Conservation (phyloP, 2,113 vertebrate genomes). For the Melanocharis versteri region DNA sequence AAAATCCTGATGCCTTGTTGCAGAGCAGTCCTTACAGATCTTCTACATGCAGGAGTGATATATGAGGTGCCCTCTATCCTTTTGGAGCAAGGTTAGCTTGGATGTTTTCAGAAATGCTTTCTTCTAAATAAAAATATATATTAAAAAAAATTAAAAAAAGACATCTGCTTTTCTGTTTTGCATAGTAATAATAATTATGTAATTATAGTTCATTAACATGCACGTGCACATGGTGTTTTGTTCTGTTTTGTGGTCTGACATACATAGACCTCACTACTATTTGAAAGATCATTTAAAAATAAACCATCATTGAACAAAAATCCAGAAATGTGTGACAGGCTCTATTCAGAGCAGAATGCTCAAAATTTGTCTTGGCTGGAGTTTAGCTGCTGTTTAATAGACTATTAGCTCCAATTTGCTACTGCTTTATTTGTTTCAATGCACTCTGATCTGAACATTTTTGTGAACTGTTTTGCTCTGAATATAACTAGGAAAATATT, state of each 20-base stretch:
- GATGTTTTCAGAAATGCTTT: background rate
- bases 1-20: background rate
- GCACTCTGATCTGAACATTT: background rate
- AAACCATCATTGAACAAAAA: slow-evolving; percentile 9
- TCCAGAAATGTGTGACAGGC: background rate
- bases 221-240: slow-evolving; percentile 19
- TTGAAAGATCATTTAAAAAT: slow-evolving; percentile 44
- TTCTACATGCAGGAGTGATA: background rate
- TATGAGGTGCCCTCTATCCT: background rate
- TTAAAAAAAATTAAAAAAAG: background rate
- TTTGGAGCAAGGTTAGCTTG: background rate
- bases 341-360: background rate
- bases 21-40: background rate
- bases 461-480: background rate
- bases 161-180: slow-evolving; percentile 46
- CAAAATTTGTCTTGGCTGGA: slow-evolving; percentile 14
- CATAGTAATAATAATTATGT: slow-evolving; percentile 42
- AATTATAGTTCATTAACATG: slow-evolving; percentile 52
- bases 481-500: background rate
- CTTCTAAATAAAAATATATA: background rate
- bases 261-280: background rate
- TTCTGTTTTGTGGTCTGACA: slow-evolving; percentile 38
- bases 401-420: slow-evolving; percentile 11
- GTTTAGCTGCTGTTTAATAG: slow-evolving; percentile 13
- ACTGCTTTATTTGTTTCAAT: slow-evolving; percentile 11